Evolutionary conservation across 2,888 invertebrate species (phyloP).

Genomic region (Melanchra persicariae): DNA sequence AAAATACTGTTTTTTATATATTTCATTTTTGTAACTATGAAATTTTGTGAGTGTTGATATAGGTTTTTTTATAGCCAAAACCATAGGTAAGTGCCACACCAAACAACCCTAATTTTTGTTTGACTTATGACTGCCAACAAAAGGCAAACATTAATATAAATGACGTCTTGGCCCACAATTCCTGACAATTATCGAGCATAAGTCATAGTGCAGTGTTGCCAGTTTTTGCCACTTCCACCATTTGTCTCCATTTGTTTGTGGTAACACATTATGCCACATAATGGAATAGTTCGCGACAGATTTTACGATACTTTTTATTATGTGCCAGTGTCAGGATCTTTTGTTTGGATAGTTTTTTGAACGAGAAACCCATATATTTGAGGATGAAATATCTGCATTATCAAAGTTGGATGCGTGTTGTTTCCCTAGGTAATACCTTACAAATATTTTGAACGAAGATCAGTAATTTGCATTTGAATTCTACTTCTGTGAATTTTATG

Average conservation of each 20-base stretch:
- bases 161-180: conserved; percentile 26
- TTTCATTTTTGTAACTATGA: too few relatives aligned
- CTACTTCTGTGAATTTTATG: not conserved
- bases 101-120: not conserved
- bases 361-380: not conserved
- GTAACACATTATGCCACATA: conserved; percentile 43
- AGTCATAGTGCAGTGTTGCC: conserved; percentile 29
- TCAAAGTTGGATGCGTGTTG: not conserved
- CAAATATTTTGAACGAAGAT: not conserved
- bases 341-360: not conserved
- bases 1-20: too few relatives aligned
- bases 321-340: not conserved
- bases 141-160: conserved; percentile 41
- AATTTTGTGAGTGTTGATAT: too few relatives aligned
- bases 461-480: not conserved
- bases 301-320: conserved; percentile 29
- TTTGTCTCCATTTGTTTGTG: conserved; percentile 50
- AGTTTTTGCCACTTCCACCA: conserved; percentile 42
- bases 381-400: not conserved
- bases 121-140: not conserved
- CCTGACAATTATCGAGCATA: conserved; percentile 30
- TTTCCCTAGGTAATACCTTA: not conserved
- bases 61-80: too few relatives aligned
- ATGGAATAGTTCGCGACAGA: conserved; percentile 37
- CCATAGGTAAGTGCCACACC: too few relatives aligned